These are phyloP conservation scores for Thera britannica DNA, from an alignment of 2,888 invertebrate genomes.

Conservation along the genomic window DNA sequence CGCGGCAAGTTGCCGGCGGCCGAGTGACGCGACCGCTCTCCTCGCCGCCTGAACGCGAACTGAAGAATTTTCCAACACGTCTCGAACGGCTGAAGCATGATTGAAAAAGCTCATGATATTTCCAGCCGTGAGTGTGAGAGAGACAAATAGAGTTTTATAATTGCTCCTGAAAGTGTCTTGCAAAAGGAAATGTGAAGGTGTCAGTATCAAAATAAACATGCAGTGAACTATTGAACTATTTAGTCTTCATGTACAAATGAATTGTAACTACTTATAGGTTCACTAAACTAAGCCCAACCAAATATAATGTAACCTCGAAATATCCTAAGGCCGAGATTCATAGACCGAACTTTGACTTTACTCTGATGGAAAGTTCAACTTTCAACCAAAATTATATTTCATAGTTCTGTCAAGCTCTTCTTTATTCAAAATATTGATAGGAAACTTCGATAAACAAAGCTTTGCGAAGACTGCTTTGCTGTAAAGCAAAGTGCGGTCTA, in stretches of 20 bases:
- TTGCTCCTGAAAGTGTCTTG: constrained; percentile 42
- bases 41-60: constrained; percentile 78
- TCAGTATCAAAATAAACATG: constrained; percentile 77
- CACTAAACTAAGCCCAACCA: too few species aligned
- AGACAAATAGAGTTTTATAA: constrained; percentile 50
- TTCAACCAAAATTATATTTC: too few species aligned
- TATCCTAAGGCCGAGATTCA: too few species aligned
- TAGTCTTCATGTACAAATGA: constrained; percentile 47
- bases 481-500: too few species aligned
- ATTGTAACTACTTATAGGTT: too few species aligned
- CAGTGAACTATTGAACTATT: constrained; percentile 56
- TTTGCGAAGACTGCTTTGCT: too few species aligned
- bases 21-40: constrained; percentile 61
- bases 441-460: too few species aligned
- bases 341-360: too few species aligned
- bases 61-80: constrained; percentile 61
- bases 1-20: constrained; percentile 60
- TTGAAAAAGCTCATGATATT: constrained; percentile 62
- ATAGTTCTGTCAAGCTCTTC: too few species aligned
- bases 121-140: constrained; percentile 57
- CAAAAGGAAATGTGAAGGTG: constrained; percentile 70
- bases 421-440: too few species aligned
- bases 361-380: too few species aligned
- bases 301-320: too few species aligned
- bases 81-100: constrained; percentile 54